Conservation (phyloP, 2,888 invertebrate species). For the Saturnia japonica region DNA sequence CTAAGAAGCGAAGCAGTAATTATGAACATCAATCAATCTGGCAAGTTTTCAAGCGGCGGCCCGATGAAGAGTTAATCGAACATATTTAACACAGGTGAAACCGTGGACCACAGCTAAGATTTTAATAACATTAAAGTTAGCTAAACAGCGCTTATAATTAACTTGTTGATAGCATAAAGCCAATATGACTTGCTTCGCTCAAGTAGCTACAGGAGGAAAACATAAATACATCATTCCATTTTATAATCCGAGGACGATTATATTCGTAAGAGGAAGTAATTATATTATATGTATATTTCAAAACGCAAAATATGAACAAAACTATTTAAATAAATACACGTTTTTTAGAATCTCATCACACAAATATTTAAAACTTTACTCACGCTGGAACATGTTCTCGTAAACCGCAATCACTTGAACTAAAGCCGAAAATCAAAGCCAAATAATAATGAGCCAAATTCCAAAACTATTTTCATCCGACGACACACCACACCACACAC, state of each 20-base stretch:
- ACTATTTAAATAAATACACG: no score
- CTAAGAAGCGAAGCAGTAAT: no score
- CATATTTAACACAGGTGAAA: no score
- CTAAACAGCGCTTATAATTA: neutral
- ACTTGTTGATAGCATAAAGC: neutral
- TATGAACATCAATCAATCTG: no score
- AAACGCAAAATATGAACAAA: neutral
- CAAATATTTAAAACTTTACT: conserved; percentile 13
- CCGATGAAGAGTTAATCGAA: no score
- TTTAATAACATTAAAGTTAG: neutral
- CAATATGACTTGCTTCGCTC: neutral
- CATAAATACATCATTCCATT: neutral
- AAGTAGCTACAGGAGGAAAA: neutral
- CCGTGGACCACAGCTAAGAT: no score
- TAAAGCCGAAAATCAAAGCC: conserved; percentile 22
- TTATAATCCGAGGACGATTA: neutral
- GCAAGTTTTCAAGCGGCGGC: no score
- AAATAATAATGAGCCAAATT: conserved; percentile 23
- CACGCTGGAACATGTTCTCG: conserved; percentile 16
- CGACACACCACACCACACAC: conserved; percentile 14
- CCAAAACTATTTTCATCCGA: conserved; percentile 25
- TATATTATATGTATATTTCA: neutral
- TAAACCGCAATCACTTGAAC: conserved; percentile 10
- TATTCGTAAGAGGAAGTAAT: neutral
- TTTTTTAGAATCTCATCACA: neutral